Evolutionary conservation across 2,113 vertebrate species (phyloP), one percentile per base, ranked within the genome.

Genomic region (Connochaetes taurinus): DNA sequence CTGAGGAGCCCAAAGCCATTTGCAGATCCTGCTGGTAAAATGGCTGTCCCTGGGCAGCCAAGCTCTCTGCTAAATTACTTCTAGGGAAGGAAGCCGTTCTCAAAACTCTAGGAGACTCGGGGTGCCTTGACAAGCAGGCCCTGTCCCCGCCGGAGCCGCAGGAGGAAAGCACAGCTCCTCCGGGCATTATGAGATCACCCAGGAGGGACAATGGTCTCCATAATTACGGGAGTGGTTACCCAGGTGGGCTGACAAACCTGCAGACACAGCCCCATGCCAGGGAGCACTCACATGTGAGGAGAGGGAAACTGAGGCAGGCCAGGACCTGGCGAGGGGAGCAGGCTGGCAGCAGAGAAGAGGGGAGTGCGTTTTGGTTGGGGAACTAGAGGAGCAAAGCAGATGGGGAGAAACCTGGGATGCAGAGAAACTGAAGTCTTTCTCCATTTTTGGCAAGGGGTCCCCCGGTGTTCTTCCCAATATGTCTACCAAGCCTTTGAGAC

Each of bases 21-120:
- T 89, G 96, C 85, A 52, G 62, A 57, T 71, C 88, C 96, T 94
- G 67, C 88, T 92, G 92, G 53, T 80, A n/a, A 67, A 89, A 89
- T 33, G 64, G 50, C 57, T 71, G 57, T 52, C 78, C 2, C 11
- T 40, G 43, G 62, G 88, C 95, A 81, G 64, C 57, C 64, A 43
- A 62, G 84, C 85, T 85, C 76, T 94, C 88, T 33, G 84, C 84
- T 82, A 53, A 92, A 80, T 94, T 80, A 55, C 57, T 47, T 58
- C 76, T 52, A 50, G 31, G n/a, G 57, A 21, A 25, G 81, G 83
- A 94, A 40, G 55, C 45, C 8, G 3, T 80, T 85, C 53, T 89
- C 89, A 62, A 12, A 14, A 67, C 11, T 71, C 58, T 25, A 9
- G 3, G 71, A 58, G 53, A 92, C 47, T 47, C 17, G 8, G 55